Evolutionary conservation across 2,113 vertebrate species (phyloP), one percentile per base, ranked within the genome.

Genomic region (Eira barbara): DNA sequence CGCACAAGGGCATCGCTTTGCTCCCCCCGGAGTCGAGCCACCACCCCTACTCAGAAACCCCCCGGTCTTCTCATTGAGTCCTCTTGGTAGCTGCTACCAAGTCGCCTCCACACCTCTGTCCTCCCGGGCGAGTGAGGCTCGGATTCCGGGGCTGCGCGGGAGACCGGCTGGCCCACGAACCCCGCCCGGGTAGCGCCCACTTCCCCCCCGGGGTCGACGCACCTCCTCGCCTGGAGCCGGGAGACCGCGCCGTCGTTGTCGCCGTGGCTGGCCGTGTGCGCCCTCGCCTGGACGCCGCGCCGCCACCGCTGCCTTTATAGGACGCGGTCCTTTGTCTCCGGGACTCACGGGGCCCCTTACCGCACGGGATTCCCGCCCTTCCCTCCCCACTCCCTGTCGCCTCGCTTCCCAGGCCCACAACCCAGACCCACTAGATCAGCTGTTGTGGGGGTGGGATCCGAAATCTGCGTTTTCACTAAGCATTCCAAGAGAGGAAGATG

Each of bases 301-400:
- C 65, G 29, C 59, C 0, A 59, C 49, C 14, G 34, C 96, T 0
- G 95, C 94, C 87, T 98, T 98, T 98, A 98, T 98, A 98, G 97
- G 92, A 52, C 87, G 1, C 74, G 29, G n/a, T 74, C 92, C 69
- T 97, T 98, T 97, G 97, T 97, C 88, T n/a, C 25, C 8, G 0
- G 49, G 45, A 18, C 59, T 42, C n/a, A 2, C 5, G 14, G 42
- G 96, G 63, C 61, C 74, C 79, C 82, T 89, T n/a, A 76, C 82
- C 1, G 25, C 57, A 2, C 11, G 83, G 23, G 47, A 63, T 6
- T 45, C 76, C 73, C 3, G 21, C 57, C 3, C 14, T 83, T 29
- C 63, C 83, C 97, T 92, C 95, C 83, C 79, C 67, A 5, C 15
- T 67, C 29, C 47, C 63, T 1, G 67, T 34, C n/a, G 29, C 80